Percentiles rank a stretch among this genome's conserved stretches.
phyloP scores from a whole-genome alignment of 1,140 invertebrate species.

The Arion vulgaris region DNA sequence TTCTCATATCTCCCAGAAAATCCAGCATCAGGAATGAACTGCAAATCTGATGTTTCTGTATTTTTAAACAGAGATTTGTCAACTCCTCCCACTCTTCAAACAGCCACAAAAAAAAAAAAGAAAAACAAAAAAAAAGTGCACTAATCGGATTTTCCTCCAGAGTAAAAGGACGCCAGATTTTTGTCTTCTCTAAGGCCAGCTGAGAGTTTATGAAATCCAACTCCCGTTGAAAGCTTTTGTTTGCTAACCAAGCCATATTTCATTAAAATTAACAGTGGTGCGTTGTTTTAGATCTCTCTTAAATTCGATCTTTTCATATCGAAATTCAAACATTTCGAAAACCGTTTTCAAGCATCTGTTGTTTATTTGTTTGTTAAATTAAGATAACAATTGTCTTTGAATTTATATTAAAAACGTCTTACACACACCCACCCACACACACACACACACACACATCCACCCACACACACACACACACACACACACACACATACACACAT shows the following conservation, averaged over 20 bases:
- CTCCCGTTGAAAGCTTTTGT: not conserved
- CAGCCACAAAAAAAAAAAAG: no score
- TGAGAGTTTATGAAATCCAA: not conserved
- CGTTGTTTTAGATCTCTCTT: not conserved
- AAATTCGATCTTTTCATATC: not conserved
- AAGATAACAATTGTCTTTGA: no score
- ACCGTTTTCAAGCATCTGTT: not conserved
- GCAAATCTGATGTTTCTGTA: not conserved
- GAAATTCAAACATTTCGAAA: not conserved
- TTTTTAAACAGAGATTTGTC: no score
- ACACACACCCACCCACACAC: no score
- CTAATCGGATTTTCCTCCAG: not conserved
- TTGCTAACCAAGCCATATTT: not conserved
- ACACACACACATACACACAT: no score
- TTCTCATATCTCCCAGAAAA: not conserved
- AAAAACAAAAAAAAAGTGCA: not conserved
- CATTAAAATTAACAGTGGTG: not conserved
- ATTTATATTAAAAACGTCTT: no score
- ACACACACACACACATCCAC: no score
- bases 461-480: no score
- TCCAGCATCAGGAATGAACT: not conserved
- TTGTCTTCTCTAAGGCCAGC: not conserved
- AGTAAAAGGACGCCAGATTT: not conserved
- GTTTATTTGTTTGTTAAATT: no score
- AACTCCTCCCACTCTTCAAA: no score